A percentile compares a stretch with the other conserved stretches of the same genome.
Evolutionary conservation across 2,797 vertebrate genomes (phyloP).

Genomic region (Brachyrhaphis roseni): DNA sequence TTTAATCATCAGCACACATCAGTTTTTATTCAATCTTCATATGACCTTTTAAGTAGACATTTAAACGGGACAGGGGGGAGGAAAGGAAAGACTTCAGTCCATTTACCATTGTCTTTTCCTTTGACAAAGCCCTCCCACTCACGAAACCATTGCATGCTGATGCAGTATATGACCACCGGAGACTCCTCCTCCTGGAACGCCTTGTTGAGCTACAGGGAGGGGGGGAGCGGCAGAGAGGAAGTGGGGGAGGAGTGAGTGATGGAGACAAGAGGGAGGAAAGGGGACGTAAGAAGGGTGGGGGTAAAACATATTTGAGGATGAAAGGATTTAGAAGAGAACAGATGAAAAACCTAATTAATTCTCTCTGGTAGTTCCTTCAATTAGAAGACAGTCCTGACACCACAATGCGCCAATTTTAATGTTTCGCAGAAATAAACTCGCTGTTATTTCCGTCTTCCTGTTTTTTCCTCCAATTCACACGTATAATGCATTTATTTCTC

Average conservation of each 20-base stretch:
- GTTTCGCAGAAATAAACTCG: constrained; percentile 47
- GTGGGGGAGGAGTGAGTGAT: constrained; percentile 26
- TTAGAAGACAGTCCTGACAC: constrained; percentile 56
- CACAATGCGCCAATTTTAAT: constrained; percentile 47
- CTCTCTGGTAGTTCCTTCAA: constrained; percentile 64
- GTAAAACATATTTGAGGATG: constrained; percentile 58
- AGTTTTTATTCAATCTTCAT: constrained; percentile 19
- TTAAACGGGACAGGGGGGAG: constrained; percentile 33
- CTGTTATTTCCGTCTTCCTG: constrained; percentile 25
- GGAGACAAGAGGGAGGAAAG: constrained; percentile 24
- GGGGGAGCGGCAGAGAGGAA: constrained; percentile 51
- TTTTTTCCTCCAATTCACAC: constrained; percentile 6
- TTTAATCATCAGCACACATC: constrained; percentile 8
- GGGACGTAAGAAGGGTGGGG: constrained; percentile 9
- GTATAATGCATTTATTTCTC: constrained; percentile 18
- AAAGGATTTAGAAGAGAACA: constrained; percentile 65
- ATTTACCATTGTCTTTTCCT: constrained; percentile 91
- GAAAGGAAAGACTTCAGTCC: constrained; percentile 40
- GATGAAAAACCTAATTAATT: constrained; percentile 71
- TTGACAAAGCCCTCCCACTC: constrained; percentile 99
- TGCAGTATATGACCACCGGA: constrained; percentile 95
- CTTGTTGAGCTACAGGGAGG: constrained; percentile 89
- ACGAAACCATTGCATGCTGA: constrained; percentile 99
- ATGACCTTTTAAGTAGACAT: constrained; percentile 49
- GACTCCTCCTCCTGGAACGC: constrained; percentile 99